Conservation (phyloP, 2,888 invertebrate species). For the Graphium colonna region DNA sequence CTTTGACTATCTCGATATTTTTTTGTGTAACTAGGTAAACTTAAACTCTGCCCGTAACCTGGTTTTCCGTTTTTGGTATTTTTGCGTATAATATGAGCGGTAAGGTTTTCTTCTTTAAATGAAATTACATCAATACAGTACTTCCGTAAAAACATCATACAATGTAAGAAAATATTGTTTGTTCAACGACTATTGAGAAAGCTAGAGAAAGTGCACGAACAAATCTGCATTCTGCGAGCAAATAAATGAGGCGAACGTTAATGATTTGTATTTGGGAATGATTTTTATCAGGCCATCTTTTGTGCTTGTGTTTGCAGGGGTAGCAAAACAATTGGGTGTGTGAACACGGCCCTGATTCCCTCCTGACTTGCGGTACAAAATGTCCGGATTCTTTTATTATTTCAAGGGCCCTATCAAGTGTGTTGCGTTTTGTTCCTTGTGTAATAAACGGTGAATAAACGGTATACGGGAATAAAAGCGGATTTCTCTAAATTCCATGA, state of each 20-base stretch:
- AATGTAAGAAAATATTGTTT: conserved; percentile 12
- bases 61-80: too few relatives aligned
- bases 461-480: conserved; percentile 8
- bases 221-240: conserved; percentile 22
- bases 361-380: conserved; percentile 45
- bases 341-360: conserved; percentile 46
- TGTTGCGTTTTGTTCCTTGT: conserved; percentile 54
- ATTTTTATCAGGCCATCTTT: conserved; percentile 68
- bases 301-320: conserved; percentile 52
- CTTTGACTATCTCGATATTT: conserved; percentile 20
- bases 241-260: conserved; percentile 33
- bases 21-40: too few relatives aligned
- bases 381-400: conserved; percentile 67
- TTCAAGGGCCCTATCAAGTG: conserved; percentile 64
- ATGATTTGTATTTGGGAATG: conserved; percentile 39
- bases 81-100: neutral
- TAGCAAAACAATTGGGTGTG: conserved; percentile 61
- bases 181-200: conserved; percentile 18
- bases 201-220: conserved; percentile 21
- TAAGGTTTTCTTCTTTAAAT: neutral
- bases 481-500: conserved; percentile 1
- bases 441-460: conserved; percentile 46
- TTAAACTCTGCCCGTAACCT: too few relatives aligned
- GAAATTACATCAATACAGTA: neutral
- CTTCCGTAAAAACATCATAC: neutral